Conservation (phyloP, 1,140 invertebrate species). For the Nephila pilipes region DNA sequence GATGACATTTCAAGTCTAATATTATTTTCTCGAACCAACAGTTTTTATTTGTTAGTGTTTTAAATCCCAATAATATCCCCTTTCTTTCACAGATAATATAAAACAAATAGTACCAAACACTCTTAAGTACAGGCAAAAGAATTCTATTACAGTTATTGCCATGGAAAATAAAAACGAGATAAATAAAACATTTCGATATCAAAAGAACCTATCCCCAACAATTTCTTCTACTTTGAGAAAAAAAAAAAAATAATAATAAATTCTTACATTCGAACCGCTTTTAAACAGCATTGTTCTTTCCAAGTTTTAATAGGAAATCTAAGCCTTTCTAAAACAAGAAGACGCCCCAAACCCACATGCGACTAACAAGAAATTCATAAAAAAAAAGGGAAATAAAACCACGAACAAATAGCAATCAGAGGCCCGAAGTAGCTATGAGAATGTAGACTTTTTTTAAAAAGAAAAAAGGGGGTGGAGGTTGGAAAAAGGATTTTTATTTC, state of each 20-base stretch:
- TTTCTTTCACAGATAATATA: too few species aligned
- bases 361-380: neutral
- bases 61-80: too few species aligned
- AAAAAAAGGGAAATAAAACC: neutral
- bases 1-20: too few species aligned
- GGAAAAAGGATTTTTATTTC: neutral
- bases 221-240: neutral
- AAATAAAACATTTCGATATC: neutral
- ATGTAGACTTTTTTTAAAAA: neutral
- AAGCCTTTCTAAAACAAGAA: neutral
- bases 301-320: neutral
- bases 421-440: neutral
- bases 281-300: neutral
- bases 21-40: too few species aligned
- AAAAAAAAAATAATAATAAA: too few species aligned
- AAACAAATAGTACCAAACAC: neutral
- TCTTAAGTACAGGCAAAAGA: neutral
- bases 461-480: neutral
- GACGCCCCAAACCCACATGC: neutral
- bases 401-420: neutral
- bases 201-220: too few species aligned
- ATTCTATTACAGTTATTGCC: neutral
- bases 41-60: too few species aligned
- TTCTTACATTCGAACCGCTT: neutral
- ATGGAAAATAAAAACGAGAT: neutral